phyloP scores from a whole-genome alignment of 2,797 vertebrate genomes.

The Tenualosa thibaudeaui region DNA sequence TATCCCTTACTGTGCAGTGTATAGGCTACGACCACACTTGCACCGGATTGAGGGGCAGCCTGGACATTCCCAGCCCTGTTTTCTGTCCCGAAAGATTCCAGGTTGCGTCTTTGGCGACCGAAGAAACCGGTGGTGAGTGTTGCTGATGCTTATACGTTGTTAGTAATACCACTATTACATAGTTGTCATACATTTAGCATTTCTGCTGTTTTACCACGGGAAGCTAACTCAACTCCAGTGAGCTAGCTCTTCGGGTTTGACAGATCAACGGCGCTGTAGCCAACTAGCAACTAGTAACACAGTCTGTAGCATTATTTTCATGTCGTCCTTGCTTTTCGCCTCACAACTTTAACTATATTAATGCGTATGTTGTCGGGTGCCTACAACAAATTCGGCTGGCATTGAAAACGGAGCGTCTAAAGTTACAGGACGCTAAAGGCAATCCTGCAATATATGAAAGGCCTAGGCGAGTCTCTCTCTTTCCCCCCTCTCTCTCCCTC shows the following conservation, averaged over 20 bases:
- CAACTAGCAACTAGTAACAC: slow-evolving; percentile 31
- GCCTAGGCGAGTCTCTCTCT: background rate
- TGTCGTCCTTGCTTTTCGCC: background rate
- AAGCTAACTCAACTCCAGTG: slow-evolving; percentile 48
- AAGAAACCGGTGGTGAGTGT: slow-evolving; percentile 64
- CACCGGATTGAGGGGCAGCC: slow-evolving; percentile 58
- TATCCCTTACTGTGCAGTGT: slow-evolving; percentile 45
- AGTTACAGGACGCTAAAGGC: background rate
- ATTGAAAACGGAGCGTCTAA: background rate
- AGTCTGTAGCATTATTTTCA: background rate
- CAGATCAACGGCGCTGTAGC: slow-evolving; percentile 58
- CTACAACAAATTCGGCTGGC: background rate
- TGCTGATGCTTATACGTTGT: slow-evolving; percentile 3
- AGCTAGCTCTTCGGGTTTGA: slow-evolving; percentile 60
- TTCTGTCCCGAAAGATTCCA: slow-evolving; percentile 41
- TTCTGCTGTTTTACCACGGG: slow-evolving; percentile 17
- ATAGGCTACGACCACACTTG: slow-evolving; percentile 56
- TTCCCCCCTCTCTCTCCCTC: background rate
- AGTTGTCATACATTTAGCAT: slow-evolving; percentile 39
- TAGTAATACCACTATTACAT: slow-evolving; percentile 24
- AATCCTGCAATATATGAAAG: slow-evolving; percentile 3
- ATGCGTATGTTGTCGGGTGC: background rate
- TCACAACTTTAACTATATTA: background rate
- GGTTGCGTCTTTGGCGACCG: slow-evolving; percentile 45
- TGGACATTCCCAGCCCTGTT: slow-evolving; percentile 59